These are phyloP conservation scores for Cerastis leucographa DNA, from an alignment of 2,888 invertebrate species.

Conservation along the genomic window DNA sequence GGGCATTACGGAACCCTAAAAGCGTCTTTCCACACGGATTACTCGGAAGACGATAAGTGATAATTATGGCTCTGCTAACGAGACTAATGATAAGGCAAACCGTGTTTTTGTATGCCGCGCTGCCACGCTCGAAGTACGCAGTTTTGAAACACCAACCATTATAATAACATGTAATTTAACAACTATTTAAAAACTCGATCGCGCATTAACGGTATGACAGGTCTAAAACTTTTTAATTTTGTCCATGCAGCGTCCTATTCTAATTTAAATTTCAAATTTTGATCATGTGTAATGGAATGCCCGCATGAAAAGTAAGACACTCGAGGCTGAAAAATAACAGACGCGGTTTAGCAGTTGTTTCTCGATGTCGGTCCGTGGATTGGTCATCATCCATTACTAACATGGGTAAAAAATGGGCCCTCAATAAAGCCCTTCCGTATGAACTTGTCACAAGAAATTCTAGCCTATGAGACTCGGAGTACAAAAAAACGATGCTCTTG, in stretches of 20 bases:
- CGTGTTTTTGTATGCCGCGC: conserved; percentile 60
- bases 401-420: no score
- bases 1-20: conserved; percentile 47
- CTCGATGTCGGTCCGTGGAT: neutral
- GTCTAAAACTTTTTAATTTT: conserved; percentile 19
- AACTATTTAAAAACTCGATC: conserved; percentile 54
- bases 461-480: no score
- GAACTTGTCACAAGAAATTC: no score
- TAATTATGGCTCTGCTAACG: conserved; percentile 76
- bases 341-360: neutral
- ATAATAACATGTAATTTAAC: conserved; percentile 60
- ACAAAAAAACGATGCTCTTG: no score
- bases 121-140: conserved; percentile 36
- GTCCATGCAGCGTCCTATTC: neutral
- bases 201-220: conserved; percentile 37
- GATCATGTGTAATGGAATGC: neutral
- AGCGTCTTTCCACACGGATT: conserved; percentile 57
- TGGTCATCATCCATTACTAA: neutral
- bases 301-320: neutral
- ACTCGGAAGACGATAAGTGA: conserved; percentile 73
- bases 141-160: conserved; percentile 49
- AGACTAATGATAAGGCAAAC: conserved; percentile 75
- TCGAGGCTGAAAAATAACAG: neutral
- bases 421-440: no score
- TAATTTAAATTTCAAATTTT: neutral